Evolutionary conservation across 2,797 vertebrate genomes (phyloP).

Genomic region (Sarcoramphus papa): DNA sequence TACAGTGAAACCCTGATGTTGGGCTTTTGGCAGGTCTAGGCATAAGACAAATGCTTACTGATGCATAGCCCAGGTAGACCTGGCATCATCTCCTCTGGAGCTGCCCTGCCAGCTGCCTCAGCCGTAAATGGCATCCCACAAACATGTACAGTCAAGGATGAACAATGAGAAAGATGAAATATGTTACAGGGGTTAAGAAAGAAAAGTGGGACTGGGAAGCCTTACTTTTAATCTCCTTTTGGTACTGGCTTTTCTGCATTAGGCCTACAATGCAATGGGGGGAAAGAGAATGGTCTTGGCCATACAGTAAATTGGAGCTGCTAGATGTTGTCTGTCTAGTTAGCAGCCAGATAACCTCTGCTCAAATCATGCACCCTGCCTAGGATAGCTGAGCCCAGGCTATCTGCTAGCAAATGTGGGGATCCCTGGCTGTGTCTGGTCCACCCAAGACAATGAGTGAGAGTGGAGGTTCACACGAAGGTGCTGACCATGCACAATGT

Average conservation of each 20-base stretch:
- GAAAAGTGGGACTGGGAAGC: neutral
- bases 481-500: neutral
- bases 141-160: constrained; percentile 30
- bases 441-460: neutral
- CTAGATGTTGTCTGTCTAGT: neutral
- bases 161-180: constrained; percentile 33
- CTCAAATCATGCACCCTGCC: neutral
- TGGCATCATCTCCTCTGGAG: constrained; percentile 43
- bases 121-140: constrained; percentile 43
- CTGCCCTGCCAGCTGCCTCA: constrained; percentile 55
- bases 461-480: rapidly evolving
- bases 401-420: neutral
- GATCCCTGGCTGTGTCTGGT: neutral
- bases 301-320: neutral
- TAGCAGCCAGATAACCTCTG: neutral
- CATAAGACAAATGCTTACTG: constrained; percentile 26
- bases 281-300: neutral
- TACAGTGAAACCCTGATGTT: constrained; percentile 29
- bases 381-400: neutral
- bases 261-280: rapidly evolving
- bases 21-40: constrained; percentile 59
- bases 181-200: neutral
- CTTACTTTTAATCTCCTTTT: neutral
- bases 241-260: neutral
- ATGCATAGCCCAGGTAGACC: constrained; percentile 5